Conservation (phyloP, 2,797 vertebrate genomes). For the Manis pentadactyla region DNA sequence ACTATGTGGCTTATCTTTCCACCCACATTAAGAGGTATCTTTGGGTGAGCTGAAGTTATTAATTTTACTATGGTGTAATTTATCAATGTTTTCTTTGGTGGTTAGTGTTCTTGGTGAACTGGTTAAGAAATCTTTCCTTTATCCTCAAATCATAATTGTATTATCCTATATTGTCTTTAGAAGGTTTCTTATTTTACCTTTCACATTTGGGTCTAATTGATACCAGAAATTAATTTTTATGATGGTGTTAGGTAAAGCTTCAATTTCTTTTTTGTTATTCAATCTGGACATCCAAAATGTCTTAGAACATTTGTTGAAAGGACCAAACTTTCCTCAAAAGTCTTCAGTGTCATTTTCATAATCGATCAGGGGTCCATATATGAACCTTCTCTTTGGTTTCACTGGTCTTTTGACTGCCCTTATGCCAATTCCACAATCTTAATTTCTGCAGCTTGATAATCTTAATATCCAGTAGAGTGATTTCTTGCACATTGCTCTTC, state of each 20-base stretch:
- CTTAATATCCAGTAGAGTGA: not conserved
- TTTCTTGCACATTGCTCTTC: not conserved
- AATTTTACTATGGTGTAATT: not conserved
- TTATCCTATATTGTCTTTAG: not conserved
- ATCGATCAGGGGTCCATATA: not conserved
- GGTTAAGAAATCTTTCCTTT: not conserved
- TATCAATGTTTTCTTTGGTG: not conserved
- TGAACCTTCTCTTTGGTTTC: not conserved
- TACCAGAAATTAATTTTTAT: not conserved
- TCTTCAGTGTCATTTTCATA: not conserved
- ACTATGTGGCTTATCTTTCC: not conserved
- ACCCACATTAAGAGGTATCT: not conserved
- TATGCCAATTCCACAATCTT: not conserved
- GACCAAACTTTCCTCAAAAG: not conserved
- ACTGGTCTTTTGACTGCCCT: not conserved
- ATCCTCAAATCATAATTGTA: not conserved
- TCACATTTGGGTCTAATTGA: not conserved
- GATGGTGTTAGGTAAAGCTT: not conserved
- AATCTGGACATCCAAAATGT: not conserved
- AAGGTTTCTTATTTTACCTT: not conserved
- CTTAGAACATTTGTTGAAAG: not conserved
- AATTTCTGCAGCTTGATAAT: not conserved
- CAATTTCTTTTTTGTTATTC: not conserved
- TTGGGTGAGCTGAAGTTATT: not conserved
- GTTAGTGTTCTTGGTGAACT: not conserved